Evolutionary conservation across 1,140 invertebrate genomes (phyloP).

Genomic region (Halotydeus destructor): DNA sequence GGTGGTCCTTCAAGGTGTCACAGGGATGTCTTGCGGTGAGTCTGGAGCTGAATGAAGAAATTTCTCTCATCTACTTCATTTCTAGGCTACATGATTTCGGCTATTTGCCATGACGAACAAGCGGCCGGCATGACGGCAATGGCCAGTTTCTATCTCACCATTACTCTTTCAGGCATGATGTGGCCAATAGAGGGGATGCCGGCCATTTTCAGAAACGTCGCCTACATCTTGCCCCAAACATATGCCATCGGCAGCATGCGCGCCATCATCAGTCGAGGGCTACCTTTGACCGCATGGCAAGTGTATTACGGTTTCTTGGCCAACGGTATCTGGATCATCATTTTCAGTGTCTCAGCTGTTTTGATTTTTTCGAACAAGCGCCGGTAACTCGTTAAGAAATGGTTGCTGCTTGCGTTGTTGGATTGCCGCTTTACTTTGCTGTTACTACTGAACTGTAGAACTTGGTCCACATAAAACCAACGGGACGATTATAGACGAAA

Average conservation of each 20-base stretch:
- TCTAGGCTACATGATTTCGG: neutral
- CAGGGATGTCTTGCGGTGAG: constrained; percentile 6
- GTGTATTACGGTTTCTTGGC: constrained; percentile 7
- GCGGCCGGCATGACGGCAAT: neutral
- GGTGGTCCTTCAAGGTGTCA: constrained; percentile 1
- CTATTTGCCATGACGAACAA: neutral
- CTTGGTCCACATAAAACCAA: too few species aligned
- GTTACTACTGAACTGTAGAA: too few species aligned
- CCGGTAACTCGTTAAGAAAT: too few species aligned
- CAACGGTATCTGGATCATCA: constrained; percentile 3
- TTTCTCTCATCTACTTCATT: neutral
- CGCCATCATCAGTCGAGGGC: neutral
- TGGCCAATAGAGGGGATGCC: constrained; percentile 2
- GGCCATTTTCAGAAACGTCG: neutral
- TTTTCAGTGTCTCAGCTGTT: constrained; percentile 3
- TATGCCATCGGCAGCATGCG: neutral
- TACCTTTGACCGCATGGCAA: neutral
- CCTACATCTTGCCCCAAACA: neutral
- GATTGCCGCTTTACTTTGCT: too few species aligned
- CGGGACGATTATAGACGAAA: too few species aligned
- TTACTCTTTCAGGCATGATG: neutral
- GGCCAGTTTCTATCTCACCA: constrained; percentile 1
- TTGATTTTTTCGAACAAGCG: constrained; percentile 3
- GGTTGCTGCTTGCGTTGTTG: too few species aligned
- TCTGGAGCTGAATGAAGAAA: neutral